Evolutionary conservation across 2,888 invertebrate species (phyloP).

Genomic region (Aleiodes testaceus): DNA sequence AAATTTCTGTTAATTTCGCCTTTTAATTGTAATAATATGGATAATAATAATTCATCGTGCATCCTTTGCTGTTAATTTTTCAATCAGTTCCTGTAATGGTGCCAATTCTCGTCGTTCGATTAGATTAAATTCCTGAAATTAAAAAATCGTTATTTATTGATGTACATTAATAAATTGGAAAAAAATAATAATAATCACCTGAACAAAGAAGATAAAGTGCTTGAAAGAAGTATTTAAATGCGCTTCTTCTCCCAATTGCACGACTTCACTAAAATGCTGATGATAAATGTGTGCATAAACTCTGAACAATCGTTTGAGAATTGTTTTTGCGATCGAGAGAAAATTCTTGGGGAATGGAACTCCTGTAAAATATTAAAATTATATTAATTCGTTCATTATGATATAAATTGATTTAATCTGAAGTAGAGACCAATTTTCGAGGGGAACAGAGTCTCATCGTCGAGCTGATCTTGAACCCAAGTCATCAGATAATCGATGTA

Average conservation of each 20-base stretch:
- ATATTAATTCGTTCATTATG: no score
- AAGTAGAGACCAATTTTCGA: constrained; percentile 89
- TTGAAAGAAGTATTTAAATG: constrained; percentile 99
- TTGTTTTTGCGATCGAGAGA: constrained; percentile 96
- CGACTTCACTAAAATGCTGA: constrained; percentile 98
- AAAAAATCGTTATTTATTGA: neutral
- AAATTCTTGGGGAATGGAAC: constrained; percentile 99
- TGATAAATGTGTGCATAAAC: constrained; percentile 99
- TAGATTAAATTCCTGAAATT: constrained; percentile 93
- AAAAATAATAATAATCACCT: constrained; percentile 75
- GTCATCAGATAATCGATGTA: constrained; percentile 99
- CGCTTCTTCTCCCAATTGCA: constrained; percentile 97
- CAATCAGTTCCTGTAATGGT: constrained; percentile 97
- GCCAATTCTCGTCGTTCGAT: constrained; percentile 97
- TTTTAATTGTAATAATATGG: neutral
- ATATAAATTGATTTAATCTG: constrained; percentile 19
- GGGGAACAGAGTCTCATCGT: constrained; percentile 98
- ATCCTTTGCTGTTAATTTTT: constrained; percentile 93
- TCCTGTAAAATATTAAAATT: constrained; percentile 75
- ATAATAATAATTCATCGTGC: constrained; percentile 79
- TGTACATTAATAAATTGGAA: neutral
- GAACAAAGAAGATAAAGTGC: constrained; percentile 98
- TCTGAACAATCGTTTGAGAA: constrained; percentile 96
- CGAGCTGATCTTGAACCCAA: constrained; percentile 99
- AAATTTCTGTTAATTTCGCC: constrained; percentile 16